Percentiles rank a stretch among this genome's conserved stretches.
Evolutionary conservation across 1,140 invertebrate species (phyloP).

Genomic region (Panulirus ornatus): DNA sequence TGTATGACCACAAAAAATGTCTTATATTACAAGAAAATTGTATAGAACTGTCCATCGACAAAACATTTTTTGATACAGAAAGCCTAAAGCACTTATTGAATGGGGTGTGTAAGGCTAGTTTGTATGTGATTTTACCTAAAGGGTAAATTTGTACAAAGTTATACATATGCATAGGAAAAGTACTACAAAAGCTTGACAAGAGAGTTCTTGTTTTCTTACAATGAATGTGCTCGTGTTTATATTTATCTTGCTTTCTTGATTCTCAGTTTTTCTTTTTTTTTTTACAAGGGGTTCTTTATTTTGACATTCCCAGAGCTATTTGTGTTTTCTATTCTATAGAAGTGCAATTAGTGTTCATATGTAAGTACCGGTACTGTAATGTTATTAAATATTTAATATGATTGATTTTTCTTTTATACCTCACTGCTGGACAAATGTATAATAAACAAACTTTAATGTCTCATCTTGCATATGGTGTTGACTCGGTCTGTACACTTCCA

Average conservation of each 20-base stretch:
- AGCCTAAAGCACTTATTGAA: not conserved
- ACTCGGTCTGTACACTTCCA: too few relatives aligned
- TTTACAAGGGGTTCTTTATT: not conserved
- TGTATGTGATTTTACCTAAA: not conserved
- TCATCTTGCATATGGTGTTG: too few relatives aligned
- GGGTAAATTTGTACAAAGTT: not conserved
- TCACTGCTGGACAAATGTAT: too few relatives aligned
- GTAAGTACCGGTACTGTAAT: not conserved
- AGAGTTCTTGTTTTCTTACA: not conserved
- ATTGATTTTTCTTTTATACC: not conserved
- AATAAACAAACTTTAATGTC: too few relatives aligned
- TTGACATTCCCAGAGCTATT: slow-evolving; percentile 18
- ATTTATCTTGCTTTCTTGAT: not conserved
- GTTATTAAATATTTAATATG: slow-evolving; percentile 22
- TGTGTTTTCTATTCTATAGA: slow-evolving; percentile 12
- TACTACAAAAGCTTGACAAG: not conserved
- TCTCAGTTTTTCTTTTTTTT: not conserved
- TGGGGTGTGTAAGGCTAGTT: not conserved
- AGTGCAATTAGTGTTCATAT: not conserved
- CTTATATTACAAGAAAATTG: not conserved
- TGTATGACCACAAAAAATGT: too few relatives aligned
- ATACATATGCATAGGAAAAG: not conserved
- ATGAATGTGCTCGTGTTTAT: too few relatives aligned
- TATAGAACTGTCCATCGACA: not conserved
- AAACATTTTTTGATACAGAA: not conserved